Conservation (phyloP, 1,140 invertebrate genomes). For the Branchinecta lindahli region DNA sequence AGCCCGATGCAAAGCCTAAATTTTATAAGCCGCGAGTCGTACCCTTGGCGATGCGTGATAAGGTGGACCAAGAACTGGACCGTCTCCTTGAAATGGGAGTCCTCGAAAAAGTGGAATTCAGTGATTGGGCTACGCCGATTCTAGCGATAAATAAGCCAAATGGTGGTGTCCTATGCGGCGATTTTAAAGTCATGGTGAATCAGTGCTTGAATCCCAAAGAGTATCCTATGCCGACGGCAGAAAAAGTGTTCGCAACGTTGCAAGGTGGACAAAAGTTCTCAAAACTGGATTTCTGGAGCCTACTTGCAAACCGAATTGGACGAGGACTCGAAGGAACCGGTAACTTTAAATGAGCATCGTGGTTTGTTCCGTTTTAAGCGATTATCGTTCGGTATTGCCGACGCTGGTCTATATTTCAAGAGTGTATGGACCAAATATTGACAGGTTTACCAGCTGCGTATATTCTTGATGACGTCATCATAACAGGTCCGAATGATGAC, state of each 20-base stretch:
- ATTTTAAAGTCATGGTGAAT: constrained; percentile 30
- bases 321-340: constrained; percentile 15
- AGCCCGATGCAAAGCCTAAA: constrained; percentile 11
- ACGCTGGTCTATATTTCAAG: constrained; percentile 36
- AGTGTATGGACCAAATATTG: constrained; percentile 32
- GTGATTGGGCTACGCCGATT: constrained; percentile 30
- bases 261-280: constrained; percentile 18
- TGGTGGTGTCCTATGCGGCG: constrained; percentile 28
- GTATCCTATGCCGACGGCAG: constrained; percentile 26
- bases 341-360: too few relatives aligned
- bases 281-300: constrained; percentile 25
- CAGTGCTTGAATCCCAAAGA: constrained; percentile 21
- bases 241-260: constrained; percentile 24
- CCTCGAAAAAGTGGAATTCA: constrained; percentile 22
- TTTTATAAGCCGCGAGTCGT: constrained; percentile 16
- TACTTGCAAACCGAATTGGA: constrained; percentile 25
- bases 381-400: constrained; percentile 35
- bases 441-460: constrained; percentile 23
- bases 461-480: constrained; percentile 27
- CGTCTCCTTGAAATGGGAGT: constrained; percentile 18
- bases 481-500: constrained; percentile 16
- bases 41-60: constrained; percentile 15
- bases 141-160: constrained; percentile 31
- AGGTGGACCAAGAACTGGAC: not conserved
- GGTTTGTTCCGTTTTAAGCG: constrained; percentile 28